Evolutionary conservation across 1,140 invertebrate genomes (phyloP), one percentile per base, ranked within the genome.

Genomic region (Mya arenaria): DNA sequence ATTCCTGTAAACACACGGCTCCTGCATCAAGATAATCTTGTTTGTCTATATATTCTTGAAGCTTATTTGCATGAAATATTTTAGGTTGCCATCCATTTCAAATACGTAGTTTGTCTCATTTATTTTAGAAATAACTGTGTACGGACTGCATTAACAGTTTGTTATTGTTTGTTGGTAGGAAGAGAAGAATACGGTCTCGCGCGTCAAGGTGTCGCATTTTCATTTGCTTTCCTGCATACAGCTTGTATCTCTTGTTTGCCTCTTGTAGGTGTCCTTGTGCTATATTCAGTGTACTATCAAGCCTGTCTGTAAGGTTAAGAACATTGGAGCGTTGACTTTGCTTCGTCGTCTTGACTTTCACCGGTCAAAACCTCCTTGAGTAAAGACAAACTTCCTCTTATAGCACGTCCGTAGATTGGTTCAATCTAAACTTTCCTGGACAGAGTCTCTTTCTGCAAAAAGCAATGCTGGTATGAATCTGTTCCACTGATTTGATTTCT

Each of bases 401-500:
- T 84, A 19, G 69, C 74, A 30, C 85, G 69, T 28, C 88, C 90
- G 78, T 86, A 90, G 2, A 91, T 44, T 34, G 91, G 48, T 25
- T 86, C 86, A 83, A 91, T 82, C 86, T 1, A 77, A 41, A 68
- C 82, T 85, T 28, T 77, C 80, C 44, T 88, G 88, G 25, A 73
- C 81, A 1, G 81, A 80, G 36, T 85, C 79, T n/a, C 88, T 77
- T 52, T 91, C 90, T 0, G 90, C 88, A 82, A 91, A 90, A 13
- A 88, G 41, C 34, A 90, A 41, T 8, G 83, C 84, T 25, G 75
- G 79, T 15, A 92, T 37, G 56, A 85, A 87, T 28, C 63, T 63
- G 77, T 92, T 88, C 92, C 90, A 92, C 52, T 92, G 83, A 74
- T 88, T 86, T 4, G 81, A 78, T 69, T 80, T 58, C 28, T 86